Evolutionary conservation across 1,140 invertebrate genomes (phyloP).

Genomic region (Mercenaria mercenaria): DNA sequence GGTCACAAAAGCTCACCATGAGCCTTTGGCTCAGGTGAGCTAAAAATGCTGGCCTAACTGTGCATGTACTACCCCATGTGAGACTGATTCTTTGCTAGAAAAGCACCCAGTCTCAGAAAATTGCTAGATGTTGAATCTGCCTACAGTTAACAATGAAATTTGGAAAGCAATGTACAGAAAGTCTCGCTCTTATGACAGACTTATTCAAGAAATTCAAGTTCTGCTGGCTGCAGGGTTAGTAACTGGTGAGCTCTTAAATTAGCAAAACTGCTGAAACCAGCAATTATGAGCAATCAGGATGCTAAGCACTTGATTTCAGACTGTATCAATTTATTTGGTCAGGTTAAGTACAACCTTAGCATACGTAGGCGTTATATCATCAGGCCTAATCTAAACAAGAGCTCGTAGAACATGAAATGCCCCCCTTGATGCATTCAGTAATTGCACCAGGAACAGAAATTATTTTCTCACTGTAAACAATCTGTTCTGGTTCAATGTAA

Average conservation of each 20-base stretch:
- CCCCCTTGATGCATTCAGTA: too few species aligned
- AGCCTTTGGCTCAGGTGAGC: too few species aligned
- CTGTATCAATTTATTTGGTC: slow-evolving; percentile 10
- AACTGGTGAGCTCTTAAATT: slow-evolving; percentile 16
- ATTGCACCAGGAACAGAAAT: too few species aligned
- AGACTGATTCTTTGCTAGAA: neutral
- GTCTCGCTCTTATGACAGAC: neutral
- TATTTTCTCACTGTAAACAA: too few species aligned
- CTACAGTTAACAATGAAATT: slow-evolving; percentile 29
- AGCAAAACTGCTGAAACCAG: neutral
- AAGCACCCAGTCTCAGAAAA: slow-evolving; percentile 37
- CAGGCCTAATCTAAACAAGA: too few species aligned
- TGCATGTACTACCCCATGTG: slow-evolving; percentile 3
- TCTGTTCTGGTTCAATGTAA: too few species aligned
- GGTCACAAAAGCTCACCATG: too few species aligned
- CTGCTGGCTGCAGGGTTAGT: neutral
- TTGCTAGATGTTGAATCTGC: neutral
- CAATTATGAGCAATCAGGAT: neutral
- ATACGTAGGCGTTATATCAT: neutral
- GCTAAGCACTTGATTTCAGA: slow-evolving; percentile 14
- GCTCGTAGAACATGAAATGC: too few species aligned
- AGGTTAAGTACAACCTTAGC: slow-evolving; percentile 21
- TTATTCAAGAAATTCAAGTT: slow-evolving; percentile 12
- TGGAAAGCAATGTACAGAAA: slow-evolving; percentile 20
- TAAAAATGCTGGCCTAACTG: too few species aligned